phyloP scores from a whole-genome alignment of 2,113 vertebrate genomes.

The Pyxicephalus adspersus region DNA sequence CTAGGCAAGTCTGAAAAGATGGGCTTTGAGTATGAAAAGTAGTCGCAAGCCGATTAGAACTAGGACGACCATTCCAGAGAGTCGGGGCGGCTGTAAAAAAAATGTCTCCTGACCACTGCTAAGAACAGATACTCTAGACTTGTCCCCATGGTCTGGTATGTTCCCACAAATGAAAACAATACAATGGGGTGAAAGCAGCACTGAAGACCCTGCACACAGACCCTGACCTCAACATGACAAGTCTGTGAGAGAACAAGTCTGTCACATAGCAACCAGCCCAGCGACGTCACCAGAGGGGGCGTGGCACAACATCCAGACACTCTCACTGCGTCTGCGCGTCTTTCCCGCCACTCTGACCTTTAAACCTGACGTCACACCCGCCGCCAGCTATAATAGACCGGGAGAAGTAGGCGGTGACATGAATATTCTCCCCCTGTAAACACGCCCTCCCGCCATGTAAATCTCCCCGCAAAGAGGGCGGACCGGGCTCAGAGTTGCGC shows the following conservation, averaged over 20 bases:
- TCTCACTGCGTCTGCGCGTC: background rate
- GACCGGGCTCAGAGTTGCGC: background rate
- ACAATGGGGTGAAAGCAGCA: no score
- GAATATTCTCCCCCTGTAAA: background rate
- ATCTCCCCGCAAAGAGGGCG: background rate
- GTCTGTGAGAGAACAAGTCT: no score
- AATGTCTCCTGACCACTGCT: no score
- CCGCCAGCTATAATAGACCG: background rate
- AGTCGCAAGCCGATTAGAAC: no score
- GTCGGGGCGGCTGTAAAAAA: no score
- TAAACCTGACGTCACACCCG: constrained; percentile 30
- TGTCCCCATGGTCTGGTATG: no score
- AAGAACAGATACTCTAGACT: no score
- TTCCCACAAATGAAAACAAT: no score
- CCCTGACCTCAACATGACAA: background rate
- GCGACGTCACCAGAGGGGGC: background rate
- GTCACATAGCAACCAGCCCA: background rate
- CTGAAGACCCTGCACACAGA: no score
- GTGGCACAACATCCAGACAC: background rate
- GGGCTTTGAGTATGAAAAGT: no score
- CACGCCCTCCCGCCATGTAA: background rate
- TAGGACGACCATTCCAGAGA: no score
- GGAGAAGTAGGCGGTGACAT: background rate
- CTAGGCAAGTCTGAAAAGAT: no score
- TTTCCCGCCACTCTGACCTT: constrained; percentile 19